Percentiles rank a stretch among this genome's conserved stretches.
phyloP scores from a whole-genome alignment of 2,888 invertebrate genomes.

The Drosophila niveifrons region DNA sequence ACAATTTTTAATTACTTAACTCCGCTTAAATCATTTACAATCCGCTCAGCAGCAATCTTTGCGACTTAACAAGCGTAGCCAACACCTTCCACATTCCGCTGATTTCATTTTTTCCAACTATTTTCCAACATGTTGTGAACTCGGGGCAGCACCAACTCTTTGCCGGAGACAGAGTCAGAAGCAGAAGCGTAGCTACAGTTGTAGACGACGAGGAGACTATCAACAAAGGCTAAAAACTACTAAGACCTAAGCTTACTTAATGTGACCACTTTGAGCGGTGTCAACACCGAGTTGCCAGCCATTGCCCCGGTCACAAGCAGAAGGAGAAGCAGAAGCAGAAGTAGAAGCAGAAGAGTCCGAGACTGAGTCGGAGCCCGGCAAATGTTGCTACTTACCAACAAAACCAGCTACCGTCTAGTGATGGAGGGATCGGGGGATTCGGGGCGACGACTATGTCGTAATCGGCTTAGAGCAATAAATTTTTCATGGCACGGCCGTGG shows the following conservation, averaged over 20 bases:
- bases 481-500: constrained; percentile 59
- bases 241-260: constrained; percentile 82
- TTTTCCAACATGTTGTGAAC: constrained; percentile 24
- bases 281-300: constrained; percentile 60
- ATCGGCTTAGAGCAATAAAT: constrained; percentile 79
- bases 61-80: constrained; percentile 12
- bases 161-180: constrained; percentile 5
- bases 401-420: constrained; percentile 6
- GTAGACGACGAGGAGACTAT: constrained; percentile 39
- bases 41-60: constrained; percentile 7
- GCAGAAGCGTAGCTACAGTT: not conserved
- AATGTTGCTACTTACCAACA: constrained; percentile 53
- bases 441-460: constrained; percentile 49
- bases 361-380: constrained; percentile 25
- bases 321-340: constrained; percentile 8
- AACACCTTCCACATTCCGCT: constrained; percentile 26
- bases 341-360: constrained; percentile 8
- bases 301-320: constrained; percentile 1
- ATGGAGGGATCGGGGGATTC: not conserved
- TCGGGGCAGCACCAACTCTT: constrained; percentile 1
- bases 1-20: constrained; percentile 23
- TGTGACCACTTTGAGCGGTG: constrained; percentile 77
- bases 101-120: constrained; percentile 18
- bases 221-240: constrained; percentile 71
- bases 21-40: constrained; percentile 23